These are phyloP conservation scores for Poeciliopsis prolifica DNA, from an alignment of 2,113 vertebrate species.

Conservation along the genomic window DNA sequence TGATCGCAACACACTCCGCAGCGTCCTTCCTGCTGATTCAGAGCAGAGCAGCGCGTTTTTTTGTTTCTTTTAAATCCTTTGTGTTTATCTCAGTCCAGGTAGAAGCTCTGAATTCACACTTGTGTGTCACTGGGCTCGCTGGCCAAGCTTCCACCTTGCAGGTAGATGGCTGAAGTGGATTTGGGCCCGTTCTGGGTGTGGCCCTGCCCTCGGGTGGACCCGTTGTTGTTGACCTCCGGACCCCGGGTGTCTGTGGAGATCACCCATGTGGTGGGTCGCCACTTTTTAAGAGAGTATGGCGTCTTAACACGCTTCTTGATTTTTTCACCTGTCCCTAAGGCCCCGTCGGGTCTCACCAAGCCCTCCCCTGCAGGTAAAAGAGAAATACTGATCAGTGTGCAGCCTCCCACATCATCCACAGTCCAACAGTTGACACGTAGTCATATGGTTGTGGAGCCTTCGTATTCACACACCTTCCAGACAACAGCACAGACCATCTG, in stretches of 20 bases:
- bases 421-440: no score
- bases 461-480: no score
- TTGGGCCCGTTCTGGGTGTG: constrained; percentile 83
- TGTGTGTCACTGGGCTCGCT: constrained; percentile 84
- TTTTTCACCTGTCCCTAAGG: constrained; percentile 90
- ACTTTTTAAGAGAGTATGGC: constrained; percentile 95
- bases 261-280: constrained; percentile 97
- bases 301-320: constrained; percentile 99
- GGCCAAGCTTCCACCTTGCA: constrained; percentile 87
- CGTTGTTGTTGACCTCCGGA: constrained; percentile 84
- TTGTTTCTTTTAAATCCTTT: constrained; percentile 1
- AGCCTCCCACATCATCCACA: background rate
- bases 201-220: constrained; percentile 42
- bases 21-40: constrained; percentile 67
- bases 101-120: constrained; percentile 81
- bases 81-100: constrained; percentile 22
- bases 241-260: constrained; percentile 90
- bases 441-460: no score
- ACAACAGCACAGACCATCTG: no score
- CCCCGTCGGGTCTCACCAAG: constrained; percentile 81
- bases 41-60: constrained; percentile 10
- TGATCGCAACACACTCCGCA: constrained; percentile 48
- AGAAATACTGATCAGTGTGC: background rate
- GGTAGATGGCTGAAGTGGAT: constrained; percentile 92
- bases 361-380: constrained; percentile 81